Conservation (phyloP, 1,140 invertebrate genomes). For the Formica exsecta region DNA sequence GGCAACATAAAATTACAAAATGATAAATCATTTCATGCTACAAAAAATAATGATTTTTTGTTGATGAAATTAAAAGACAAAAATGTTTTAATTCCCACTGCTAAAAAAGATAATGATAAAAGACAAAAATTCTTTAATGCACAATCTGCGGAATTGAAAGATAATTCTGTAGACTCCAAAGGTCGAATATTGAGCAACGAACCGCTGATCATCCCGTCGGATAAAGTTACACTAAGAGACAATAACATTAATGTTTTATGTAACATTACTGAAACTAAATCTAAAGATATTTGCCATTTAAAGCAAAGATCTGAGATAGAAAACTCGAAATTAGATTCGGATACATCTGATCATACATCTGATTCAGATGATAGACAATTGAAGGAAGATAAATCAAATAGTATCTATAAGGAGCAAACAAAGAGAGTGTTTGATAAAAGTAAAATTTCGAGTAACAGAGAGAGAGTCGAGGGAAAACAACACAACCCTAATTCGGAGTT, state of each 20-base stretch:
- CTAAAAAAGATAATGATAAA: conserved; percentile 81
- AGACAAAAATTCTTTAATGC: conserved; percentile 71
- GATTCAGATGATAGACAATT: conserved; percentile 70
- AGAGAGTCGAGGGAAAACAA: conserved; percentile 75
- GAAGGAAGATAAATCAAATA: conserved; percentile 73
- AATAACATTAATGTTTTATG: conserved; percentile 67
- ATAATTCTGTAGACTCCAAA: conserved; percentile 77
- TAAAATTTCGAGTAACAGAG: conserved; percentile 77
- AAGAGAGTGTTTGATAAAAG: conserved; percentile 79
- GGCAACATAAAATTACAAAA: conserved; percentile 71
- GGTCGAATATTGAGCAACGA: conserved; percentile 79
- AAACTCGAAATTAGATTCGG: conserved; percentile 70
- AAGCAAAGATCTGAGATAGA: conserved; percentile 68
- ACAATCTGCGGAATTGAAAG: conserved; percentile 75
- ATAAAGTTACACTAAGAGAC: conserved; percentile 79
- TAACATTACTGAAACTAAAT: conserved; percentile 74
- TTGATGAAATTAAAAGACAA: conserved; percentile 80
- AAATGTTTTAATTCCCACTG: conserved; percentile 76
- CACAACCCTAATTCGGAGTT: conserved; percentile 73
- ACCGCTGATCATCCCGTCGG: conserved; percentile 70
- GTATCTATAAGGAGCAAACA: conserved; percentile 71
- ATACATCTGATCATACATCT: conserved; percentile 53
- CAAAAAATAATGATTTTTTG: conserved; percentile 76
- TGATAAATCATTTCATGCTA: conserved; percentile 71
- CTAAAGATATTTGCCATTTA: conserved; percentile 74